These are phyloP conservation scores for Rhineura floridana DNA, from an alignment of 2,113 vertebrate genomes.

Conservation along the genomic window DNA sequence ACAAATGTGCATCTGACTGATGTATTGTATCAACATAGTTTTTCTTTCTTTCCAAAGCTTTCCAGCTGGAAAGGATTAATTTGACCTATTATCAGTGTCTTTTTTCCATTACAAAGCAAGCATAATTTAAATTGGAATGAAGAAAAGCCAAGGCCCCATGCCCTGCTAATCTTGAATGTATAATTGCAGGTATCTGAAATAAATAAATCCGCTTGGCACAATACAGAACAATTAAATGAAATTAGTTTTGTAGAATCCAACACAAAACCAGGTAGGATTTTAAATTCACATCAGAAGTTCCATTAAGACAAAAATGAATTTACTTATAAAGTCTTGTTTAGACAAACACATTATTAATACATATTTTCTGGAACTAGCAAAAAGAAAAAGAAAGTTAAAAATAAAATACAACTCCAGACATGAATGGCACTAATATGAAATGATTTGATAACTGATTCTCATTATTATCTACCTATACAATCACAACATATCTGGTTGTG, in stretches of 20 bases:
- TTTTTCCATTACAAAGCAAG: slow-evolving; percentile 22
- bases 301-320: slow-evolving; percentile 43
- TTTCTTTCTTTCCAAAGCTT: neutral
- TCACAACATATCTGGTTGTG: neutral
- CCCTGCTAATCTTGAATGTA: neutral
- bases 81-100: neutral
- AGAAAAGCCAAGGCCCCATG: neutral
- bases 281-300: neutral
- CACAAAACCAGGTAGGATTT: neutral
- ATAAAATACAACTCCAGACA: slow-evolving; percentile 16
- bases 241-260: slow-evolving; percentile 17
- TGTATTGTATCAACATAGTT: neutral
- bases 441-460: neutral
- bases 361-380: neutral
- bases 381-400: neutral
- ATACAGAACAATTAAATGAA: slow-evolving; percentile 18
- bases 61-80: slow-evolving; percentile 22
- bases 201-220: neutral
- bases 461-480: neutral
- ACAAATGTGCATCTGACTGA: neutral
- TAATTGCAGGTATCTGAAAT: neutral
- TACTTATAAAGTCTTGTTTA: neutral
- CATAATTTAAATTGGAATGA: neutral
- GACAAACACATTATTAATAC: neutral
- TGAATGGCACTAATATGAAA: slow-evolving; percentile 1